Evolutionary conservation across 92 coral and sea anemone genomes (phyloP).

Genomic region (Zoanthus solanderi): DNA sequence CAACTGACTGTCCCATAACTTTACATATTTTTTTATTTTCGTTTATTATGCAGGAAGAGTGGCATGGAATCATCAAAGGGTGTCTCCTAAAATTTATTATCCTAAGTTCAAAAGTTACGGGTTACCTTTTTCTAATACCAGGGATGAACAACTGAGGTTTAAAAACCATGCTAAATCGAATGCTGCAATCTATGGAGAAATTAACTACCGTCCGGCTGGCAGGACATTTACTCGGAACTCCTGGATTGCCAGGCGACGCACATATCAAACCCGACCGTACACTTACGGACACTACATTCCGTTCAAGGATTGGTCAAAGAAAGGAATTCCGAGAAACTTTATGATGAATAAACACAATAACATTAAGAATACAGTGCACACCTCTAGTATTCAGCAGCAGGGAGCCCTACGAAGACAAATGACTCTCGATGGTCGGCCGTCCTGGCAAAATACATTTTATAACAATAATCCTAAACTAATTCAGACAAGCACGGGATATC

Average conservation of each 20-base stretch:
- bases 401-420: conserved; percentile 1
- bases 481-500: neutral
- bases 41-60: neutral
- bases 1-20: neutral
- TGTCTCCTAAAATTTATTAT: neutral
- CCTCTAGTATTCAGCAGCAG: neutral
- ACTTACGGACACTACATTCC: conserved; percentile 17
- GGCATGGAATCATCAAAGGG: neutral
- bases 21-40: neutral
- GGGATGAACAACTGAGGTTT: neutral
- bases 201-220: neutral
- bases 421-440: neutral
- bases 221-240: neutral
- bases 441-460: conserved; percentile 3
- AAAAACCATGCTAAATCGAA: neutral
- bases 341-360: neutral
- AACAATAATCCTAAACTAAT: neutral
- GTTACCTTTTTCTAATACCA: neutral
- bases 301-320: conserved; percentile 44
- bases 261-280: neutral
- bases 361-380: neutral
- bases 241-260: conserved; percentile 12
- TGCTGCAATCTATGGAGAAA: neutral
- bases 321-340: conserved; percentile 25
- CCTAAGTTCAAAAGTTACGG: neutral